Percentiles rank a stretch among this genome's conserved stretches.
Conservation (phyloP, 1,140 invertebrate genomes). For the Trachymyrmex septentrionalis region DNA sequence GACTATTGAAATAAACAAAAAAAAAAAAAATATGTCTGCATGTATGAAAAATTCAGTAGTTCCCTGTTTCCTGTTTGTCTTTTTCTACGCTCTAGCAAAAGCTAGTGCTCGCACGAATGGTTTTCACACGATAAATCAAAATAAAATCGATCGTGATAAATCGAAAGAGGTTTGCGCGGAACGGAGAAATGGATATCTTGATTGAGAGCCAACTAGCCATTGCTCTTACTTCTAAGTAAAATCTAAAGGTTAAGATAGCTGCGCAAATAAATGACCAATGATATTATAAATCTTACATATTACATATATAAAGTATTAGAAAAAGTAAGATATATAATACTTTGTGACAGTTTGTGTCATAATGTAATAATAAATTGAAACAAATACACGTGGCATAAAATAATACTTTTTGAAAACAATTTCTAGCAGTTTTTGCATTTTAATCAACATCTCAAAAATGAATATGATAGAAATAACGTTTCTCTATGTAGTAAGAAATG, state of each 20-base stretch:
- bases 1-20: neutral
- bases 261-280: neutral
- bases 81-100: slow-evolving; percentile 23
- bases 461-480: neutral
- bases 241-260: neutral
- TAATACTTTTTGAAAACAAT: neutral
- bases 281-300: neutral
- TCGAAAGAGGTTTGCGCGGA: slow-evolving; percentile 20
- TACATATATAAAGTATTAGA: neutral
- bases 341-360: neutral
- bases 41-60: slow-evolving; percentile 24
- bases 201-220: slow-evolving; percentile 41
- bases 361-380: neutral
- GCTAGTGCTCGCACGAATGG: slow-evolving; percentile 25
- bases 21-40: neutral
- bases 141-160: slow-evolving; percentile 34
- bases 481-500: neutral
- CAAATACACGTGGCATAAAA: neutral
- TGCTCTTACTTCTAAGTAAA: slow-evolving; percentile 40
- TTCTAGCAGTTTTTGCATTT: neutral
- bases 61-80: neutral
- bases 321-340: neutral
- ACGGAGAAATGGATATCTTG: slow-evolving; percentile 17
- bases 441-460: neutral
- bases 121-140: slow-evolving; percentile 32